phyloP scores from a whole-genome alignment of 2,888 invertebrate species.

The Heliconius hortense region DNA sequence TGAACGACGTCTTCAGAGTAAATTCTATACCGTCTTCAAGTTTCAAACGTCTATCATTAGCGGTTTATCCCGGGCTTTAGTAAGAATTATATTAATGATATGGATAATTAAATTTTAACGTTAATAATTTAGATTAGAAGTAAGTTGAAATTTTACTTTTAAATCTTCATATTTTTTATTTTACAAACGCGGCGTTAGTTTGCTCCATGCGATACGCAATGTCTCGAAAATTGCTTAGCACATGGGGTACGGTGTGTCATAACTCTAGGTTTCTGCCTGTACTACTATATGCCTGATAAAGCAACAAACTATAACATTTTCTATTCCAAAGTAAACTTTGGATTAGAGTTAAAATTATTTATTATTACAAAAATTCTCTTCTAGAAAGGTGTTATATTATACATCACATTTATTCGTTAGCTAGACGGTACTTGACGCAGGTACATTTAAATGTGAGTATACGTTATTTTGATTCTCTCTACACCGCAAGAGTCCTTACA shows the following conservation, averaged over 20 bases:
- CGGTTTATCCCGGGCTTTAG: background rate
- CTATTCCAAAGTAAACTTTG: too few relatives aligned
- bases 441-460: constrained; percentile 33
- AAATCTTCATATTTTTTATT: too few relatives aligned
- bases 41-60: constrained; percentile 15
- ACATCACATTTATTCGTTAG: constrained; percentile 1
- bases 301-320: background rate
- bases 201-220: background rate
- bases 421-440: constrained; percentile 14
- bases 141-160: too few relatives aligned
- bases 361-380: background rate
- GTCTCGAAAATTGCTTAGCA: background rate
- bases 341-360: too few relatives aligned
- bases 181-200: background rate
- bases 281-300: background rate
- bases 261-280: background rate
- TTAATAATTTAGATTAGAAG: too few relatives aligned
- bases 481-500: constrained; percentile 66
- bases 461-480: constrained; percentile 40
- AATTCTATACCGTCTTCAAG: constrained; percentile 10
- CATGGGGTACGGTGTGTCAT: background rate
- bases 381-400: background rate
- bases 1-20: background rate
- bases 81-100: background rate
- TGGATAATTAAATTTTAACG: too few relatives aligned